Evolutionary conservation across 2,888 invertebrate genomes (phyloP).

Genomic region (Cryptophagus acutangulus): DNA sequence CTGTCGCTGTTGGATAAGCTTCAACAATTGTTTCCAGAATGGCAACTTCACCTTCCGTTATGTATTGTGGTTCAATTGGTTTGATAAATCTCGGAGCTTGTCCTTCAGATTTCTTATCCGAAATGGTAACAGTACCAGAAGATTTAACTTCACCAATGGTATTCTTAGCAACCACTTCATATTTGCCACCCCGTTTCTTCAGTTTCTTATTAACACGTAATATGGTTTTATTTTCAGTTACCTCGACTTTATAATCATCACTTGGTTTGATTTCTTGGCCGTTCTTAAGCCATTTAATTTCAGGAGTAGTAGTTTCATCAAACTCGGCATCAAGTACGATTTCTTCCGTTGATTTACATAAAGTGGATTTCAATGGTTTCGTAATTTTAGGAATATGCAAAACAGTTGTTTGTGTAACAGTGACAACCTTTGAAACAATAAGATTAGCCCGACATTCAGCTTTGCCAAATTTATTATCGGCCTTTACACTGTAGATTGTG

Average conservation of each 20-base stretch:
- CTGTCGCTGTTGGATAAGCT: constrained; percentile 74
- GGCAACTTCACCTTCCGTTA: constrained; percentile 68
- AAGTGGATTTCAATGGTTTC: constrained; percentile 70
- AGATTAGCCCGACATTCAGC: constrained; percentile 72
- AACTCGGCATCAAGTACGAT: constrained; percentile 67
- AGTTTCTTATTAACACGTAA: constrained; percentile 57
- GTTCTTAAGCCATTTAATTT: constrained; percentile 80
- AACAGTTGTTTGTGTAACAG: constrained; percentile 51
- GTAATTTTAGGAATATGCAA: constrained; percentile 69
- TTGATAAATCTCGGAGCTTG: constrained; percentile 69
- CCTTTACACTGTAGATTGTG: constrained; percentile 64
- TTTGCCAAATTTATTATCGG: constrained; percentile 67
- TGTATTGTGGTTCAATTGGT: constrained; percentile 64
- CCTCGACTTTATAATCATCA: constrained; percentile 57
- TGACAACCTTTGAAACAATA: constrained; percentile 52
- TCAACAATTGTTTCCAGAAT: constrained; percentile 73
- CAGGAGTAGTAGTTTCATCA: constrained; percentile 65
- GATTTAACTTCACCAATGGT: constrained; percentile 72
- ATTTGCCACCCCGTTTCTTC: constrained; percentile 78
- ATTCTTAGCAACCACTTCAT: constrained; percentile 79
- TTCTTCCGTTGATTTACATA: constrained; percentile 64
- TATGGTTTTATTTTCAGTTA: constrained; percentile 59
- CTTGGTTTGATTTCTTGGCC: constrained; percentile 67
- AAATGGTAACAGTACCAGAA: constrained; percentile 76
- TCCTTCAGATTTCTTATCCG: constrained; percentile 54